phyloP scores from a whole-genome alignment of 2,797 vertebrate genomes.

The Acomys russatus region DNA sequence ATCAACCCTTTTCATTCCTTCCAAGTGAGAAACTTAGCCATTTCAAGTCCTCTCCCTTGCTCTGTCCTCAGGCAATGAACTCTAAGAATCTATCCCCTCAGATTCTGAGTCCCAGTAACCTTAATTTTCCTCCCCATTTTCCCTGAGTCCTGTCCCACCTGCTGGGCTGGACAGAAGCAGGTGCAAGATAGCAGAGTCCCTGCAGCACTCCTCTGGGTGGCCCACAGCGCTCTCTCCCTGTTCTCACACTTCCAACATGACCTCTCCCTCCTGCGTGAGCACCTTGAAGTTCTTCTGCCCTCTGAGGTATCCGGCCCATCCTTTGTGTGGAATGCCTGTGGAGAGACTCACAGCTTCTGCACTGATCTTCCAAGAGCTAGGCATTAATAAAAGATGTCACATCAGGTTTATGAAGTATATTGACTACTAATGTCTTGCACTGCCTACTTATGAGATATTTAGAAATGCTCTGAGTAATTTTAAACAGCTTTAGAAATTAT shows the following conservation, averaged over 20 bases:
- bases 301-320: neutral
- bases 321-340: neutral
- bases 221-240: neutral
- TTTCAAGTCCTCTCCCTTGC: neutral
- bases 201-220: neutral
- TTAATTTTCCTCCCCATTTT: neutral
- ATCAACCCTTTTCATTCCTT: neutral
- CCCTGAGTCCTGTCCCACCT: neutral
- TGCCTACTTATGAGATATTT: conserved; percentile 56
- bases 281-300: neutral
- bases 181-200: neutral
- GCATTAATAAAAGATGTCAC: conserved; percentile 53
- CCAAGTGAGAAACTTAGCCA: neutral
- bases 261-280: neutral
- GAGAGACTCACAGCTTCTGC: conserved; percentile 25
- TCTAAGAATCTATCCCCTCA: neutral
- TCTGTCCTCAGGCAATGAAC: neutral
- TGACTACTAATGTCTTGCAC: conserved; percentile 60
- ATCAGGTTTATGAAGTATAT: conserved; percentile 40
- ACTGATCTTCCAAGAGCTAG: neutral
- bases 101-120: conserved; percentile 16
- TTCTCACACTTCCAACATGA: neutral
- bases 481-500: conserved; percentile 36
- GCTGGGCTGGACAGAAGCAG: neutral
- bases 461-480: conserved; percentile 39